These are phyloP conservation scores for Phalacrocorax carbo DNA, from an alignment of 2,113 vertebrate species.

Conservation along the genomic window DNA sequence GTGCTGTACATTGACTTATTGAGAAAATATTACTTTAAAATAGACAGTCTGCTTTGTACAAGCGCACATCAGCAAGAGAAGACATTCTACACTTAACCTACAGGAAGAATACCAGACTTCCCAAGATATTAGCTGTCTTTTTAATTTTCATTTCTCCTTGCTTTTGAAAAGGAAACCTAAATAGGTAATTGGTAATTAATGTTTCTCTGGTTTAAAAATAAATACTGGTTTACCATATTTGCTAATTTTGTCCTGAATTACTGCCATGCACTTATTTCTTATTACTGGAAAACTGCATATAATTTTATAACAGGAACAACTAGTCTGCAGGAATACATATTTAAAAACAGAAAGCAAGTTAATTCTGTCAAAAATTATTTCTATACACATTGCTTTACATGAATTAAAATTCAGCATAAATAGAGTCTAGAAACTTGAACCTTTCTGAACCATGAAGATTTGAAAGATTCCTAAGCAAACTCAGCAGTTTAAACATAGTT, in stretches of 20 bases:
- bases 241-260: conserved; percentile 11
- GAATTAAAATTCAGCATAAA: conserved; percentile 24
- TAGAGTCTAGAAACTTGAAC: conserved; percentile 31
- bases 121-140: background rate
- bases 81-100: background rate
- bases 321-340: background rate
- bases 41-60: background rate
- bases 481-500: conserved; percentile 50
- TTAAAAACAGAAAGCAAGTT: conserved; percentile 3
- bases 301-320: background rate
- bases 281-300: background rate
- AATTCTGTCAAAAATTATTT: conserved; percentile 13
- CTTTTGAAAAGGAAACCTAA: conserved; percentile 1
- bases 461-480: conserved; percentile 32
- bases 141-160: background rate
- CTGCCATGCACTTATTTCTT: background rate
- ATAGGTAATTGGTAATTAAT: conserved; percentile 2
- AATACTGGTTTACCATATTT: background rate
- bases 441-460: conserved; percentile 56
- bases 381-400: background rate
- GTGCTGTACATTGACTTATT: background rate
- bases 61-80: background rate
- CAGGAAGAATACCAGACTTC: conserved; percentile 19
- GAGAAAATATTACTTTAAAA: background rate
- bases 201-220: background rate